Base-by-base conservation (phyloP, 2,888 invertebrate genomes). In the Dryomyza anilis region DNA sequence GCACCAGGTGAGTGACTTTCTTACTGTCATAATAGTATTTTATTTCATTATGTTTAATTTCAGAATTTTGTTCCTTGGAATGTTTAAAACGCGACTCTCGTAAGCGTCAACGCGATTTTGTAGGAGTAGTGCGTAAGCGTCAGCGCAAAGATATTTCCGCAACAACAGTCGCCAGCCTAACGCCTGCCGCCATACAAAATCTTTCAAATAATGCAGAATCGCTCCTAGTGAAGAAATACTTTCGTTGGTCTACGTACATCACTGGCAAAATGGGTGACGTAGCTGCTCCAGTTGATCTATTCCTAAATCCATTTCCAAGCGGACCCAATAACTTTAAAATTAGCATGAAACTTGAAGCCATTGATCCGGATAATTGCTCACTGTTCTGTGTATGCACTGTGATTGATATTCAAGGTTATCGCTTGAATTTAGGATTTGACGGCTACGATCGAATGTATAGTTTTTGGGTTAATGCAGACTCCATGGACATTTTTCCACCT, bases 401-500 rank as follows among this genome's bases (percentile, higher is more conserved):
- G 27, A 89, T 90, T 1, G 93, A 94, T 81, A 89, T 92, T 68
- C 86, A 87, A 77, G 96, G 96, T 1, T 93, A 91, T 80, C 87
- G 97, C 57, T 83, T 97, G 76, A 88, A 94, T 69, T 84, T 98
- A 58, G 94, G 94, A 81, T 97, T 98, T 81, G 96, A 97, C 84
- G 96, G 95, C 14, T 97, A 92, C 81, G 89, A 92, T 0, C 92
- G 92, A 65, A 88, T 90, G 78, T 93, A 93, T 77, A 96, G 97
- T 83, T 97, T 94, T 83, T 98, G 97, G 96, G 88, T 91, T 39
- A 95, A 96, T 81, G 93, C 94, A 0, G 94, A 96, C 80, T 93
- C 93, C n/a, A 86, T 89, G 76, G 93, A 95, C 78, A 91, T 98
- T 64, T 97, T 96, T 81, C 95, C 95, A 7, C 88, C 91, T 30